Conservation (phyloP, 2,888 invertebrate genomes). For the Automeris io region DNA sequence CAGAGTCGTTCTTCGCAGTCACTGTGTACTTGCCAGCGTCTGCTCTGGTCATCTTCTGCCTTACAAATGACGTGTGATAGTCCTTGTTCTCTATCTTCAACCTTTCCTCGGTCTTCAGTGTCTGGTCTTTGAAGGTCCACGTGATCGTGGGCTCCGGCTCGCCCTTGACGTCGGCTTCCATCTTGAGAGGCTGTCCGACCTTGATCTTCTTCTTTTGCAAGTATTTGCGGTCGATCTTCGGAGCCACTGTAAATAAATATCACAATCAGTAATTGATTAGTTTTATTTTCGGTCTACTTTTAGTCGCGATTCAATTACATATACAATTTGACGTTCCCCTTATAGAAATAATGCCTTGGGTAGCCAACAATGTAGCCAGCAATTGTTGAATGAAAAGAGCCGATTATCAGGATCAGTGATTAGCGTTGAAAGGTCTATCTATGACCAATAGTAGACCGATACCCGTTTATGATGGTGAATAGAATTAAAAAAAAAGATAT, state of each 20-base stretch:
- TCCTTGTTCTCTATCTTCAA: slow-evolving; percentile 93
- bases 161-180: slow-evolving; percentile 95
- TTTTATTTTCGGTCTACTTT: not conserved
- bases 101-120: slow-evolving; percentile 81
- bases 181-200: slow-evolving; percentile 90
- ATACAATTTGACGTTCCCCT: too few relatives aligned
- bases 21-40: slow-evolving; percentile 94
- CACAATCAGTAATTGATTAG: not conserved
- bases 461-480: too few relatives aligned
- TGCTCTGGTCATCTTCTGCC: slow-evolving; percentile 87
- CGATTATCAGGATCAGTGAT: too few relatives aligned
- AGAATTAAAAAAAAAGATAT: too few relatives aligned
- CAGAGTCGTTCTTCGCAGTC: slow-evolving; percentile 95
- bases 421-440: too few relatives aligned
- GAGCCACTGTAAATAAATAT: slow-evolving; percentile 83
- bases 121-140: slow-evolving; percentile 89
- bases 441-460: too few relatives aligned
- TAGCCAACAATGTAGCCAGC: too few relatives aligned
- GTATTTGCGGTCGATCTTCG: slow-evolving; percentile 97
- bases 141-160: slow-evolving; percentile 96
- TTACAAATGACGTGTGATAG: slow-evolving; percentile 91
- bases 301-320: too few relatives aligned
- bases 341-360: too few relatives aligned
- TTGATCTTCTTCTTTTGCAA: slow-evolving; percentile 92
- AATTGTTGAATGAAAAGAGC: too few relatives aligned